These are phyloP conservation scores for Falcaria lacertinaria DNA, from an alignment of 2,888 invertebrate species.

Conservation along the genomic window DNA sequence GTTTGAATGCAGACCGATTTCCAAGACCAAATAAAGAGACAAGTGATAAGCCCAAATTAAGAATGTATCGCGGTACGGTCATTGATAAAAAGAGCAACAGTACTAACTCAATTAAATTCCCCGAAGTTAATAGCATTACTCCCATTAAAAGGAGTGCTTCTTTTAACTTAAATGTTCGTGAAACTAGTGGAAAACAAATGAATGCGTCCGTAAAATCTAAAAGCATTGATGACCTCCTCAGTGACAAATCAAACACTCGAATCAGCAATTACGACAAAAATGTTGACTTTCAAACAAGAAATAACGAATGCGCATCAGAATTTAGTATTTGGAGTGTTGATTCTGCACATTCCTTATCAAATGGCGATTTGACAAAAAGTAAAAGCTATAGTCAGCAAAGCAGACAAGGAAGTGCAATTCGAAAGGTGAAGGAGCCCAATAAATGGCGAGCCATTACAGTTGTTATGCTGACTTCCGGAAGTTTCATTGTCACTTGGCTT, in stretches of 20 bases:
- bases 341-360: constrained; percentile 27
- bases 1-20: constrained; percentile 39
- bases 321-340: constrained; percentile 50
- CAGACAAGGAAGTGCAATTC: constrained; percentile 14
- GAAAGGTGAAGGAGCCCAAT: constrained; percentile 51
- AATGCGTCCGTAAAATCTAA: constrained; percentile 33
- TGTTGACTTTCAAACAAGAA: constrained; percentile 16
- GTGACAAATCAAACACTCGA: constrained; percentile 15
- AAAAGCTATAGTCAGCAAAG: no score
- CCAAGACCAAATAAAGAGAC: constrained; percentile 20
- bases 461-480: constrained; percentile 80
- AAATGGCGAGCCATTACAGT: constrained; percentile 82
- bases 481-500: constrained; percentile 81
- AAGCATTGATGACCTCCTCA: constrained; percentile 47
- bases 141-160: constrained; percentile 52
- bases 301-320: constrained; percentile 36
- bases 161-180: constrained; percentile 28
- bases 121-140: constrained; percentile 15
- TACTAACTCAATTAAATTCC: constrained; percentile 26
- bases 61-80: constrained; percentile 50
- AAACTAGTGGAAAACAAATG: constrained; percentile 9
- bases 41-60: constrained; percentile 38
- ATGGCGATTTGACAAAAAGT: constrained; percentile 18
- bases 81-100: constrained; percentile 17
- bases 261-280: constrained; percentile 15